Evolutionary conservation across 92 coral and sea anemone genomes (phyloP), one percentile per base, ranked within the genome.

Genomic region (Epizoanthus rinbou): DNA sequence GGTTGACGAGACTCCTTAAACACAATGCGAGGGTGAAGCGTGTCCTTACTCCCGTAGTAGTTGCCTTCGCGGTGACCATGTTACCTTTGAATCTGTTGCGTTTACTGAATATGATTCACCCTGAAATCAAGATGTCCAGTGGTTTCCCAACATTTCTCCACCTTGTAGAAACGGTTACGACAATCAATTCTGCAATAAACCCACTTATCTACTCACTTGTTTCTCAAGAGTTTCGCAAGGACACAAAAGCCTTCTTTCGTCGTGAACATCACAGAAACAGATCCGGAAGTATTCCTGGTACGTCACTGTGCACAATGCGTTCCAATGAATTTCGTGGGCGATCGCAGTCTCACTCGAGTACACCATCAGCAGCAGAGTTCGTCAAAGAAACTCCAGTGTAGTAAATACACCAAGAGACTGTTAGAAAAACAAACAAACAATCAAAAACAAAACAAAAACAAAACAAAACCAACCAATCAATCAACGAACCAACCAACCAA

Each of bases 151-250:
- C 39, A 10, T 47, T 71, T 71, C n/a, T n/a, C 54, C 54, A 71
- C 76, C 22, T 71, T 14, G 15, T 71, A 23, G 76, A 71, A 6
- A 13, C 41, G 37, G 43, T 71, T n/a, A 47, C 57, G 7, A 71
- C 58, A 16, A n/a, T 47, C 4, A 71, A 71, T 14, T 71, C 76
- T 45, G 76, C 76, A 24, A 71, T 71, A 41, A 71, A 71, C 19
- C 76, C 76, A 13, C 21, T 71, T 3, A 45, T 71, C n/a, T 71
- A 71, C 41, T 71, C 76, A 19, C 23, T 71, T 53, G 76, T 39
- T 71, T 71, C 76, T 8, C 57, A 56, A 71, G 76, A 71, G 57
- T 71, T 71, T 45, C 76, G 76, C 24, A 71, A 7, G 5, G 76
- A 71, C 10, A 41, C 57, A 8, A 71, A 41, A 24, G 76, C 33